A percentile compares a stretch with the other conserved stretches of the same genome.
Evolutionary conservation across 2,113 vertebrate species (phyloP).

Genomic region (Laterallus jamaicensis): DNA sequence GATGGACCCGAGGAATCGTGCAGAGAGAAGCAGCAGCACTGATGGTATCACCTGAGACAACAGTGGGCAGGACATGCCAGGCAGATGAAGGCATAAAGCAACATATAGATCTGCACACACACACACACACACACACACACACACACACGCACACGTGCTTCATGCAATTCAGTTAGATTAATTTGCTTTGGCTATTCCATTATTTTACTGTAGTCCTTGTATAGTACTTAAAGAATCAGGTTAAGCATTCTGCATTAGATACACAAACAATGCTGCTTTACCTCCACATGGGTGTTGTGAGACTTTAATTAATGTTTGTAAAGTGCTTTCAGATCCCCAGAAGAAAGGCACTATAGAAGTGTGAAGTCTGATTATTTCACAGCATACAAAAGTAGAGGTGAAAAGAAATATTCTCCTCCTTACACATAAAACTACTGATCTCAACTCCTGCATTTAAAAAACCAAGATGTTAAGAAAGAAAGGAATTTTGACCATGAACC

Average conservation of each 20-base stretch:
- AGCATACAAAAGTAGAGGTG: slow-evolving; percentile 57
- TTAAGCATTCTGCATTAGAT: slow-evolving; percentile 43
- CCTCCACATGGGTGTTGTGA: slow-evolving; percentile 25
- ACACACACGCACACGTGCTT: neutral
- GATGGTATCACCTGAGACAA: neutral
- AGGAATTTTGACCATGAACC: slow-evolving; percentile 68
- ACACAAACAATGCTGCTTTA: slow-evolving; percentile 49
- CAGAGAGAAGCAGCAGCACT: neutral
- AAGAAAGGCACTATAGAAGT: slow-evolving; percentile 61
- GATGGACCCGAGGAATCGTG: neutral
- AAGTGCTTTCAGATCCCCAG: slow-evolving; percentile 60
- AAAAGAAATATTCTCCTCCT: slow-evolving; percentile 55
- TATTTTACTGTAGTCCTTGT: slow-evolving; percentile 22
- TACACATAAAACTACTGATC: slow-evolving; percentile 51
- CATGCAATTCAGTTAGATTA: neutral
- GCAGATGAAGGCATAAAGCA: neutral
- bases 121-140: rapidly evolving
- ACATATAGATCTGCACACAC: neutral
- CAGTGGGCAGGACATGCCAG: neutral
- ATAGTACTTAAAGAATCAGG: slow-evolving; percentile 31
- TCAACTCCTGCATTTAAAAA: slow-evolving; percentile 58
- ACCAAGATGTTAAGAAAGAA: slow-evolving; percentile 43
- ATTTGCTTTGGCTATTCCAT: neutral
- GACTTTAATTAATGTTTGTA: slow-evolving; percentile 68
- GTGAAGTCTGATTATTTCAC: slow-evolving; percentile 57